Base-by-base conservation (phyloP, 1,140 invertebrate species). In the Pseudomyrmex gracilis region DNA sequence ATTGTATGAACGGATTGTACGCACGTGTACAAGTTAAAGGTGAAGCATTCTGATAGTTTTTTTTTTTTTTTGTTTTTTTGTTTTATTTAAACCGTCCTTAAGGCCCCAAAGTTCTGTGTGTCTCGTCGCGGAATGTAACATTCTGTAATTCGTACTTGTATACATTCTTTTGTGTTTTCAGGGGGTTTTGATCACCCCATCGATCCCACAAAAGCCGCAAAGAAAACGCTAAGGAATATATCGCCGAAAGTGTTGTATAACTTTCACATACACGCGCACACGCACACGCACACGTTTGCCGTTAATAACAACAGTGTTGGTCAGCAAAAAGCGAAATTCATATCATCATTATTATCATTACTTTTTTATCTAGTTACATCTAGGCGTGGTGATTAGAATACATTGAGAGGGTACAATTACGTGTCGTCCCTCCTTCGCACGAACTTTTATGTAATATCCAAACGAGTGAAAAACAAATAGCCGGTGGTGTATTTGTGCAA, bases 71-170 rank as follows among this genome's bases (percentile, higher is more conserved):
- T 34, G 63, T 61, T 70, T 34, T 34, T 34, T 34, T 0, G 4
- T 34, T 34, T 34, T 7, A 34, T 34, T 86, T 74, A 2, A 85
- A 85, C 9, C 61, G 58, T 77, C 9, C 66, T 73, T 83, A 85
- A 85, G 80, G 78, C 78, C 73, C 68, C 61, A 47, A 22, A 87
- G 20, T 73, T 84, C n/a, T 60, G 45, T 51, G 73, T 34, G 7
- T 34, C 34, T 34, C 49, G 60, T 20, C 70, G 70, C 57, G 22
- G 61, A 51, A 74, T 87, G 55, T 71, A 68, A 87, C 34, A 83
- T 63, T 70, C n/a, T 34, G 34, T 34, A 34, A 34, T 34, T 34
- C 34, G 34, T 80, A 77, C 58, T 77, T 77, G 22, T 43, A 58
- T n/a, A 70, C 12, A 60, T 13, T 82, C 71, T 58, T 22, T 49